These are phyloP conservation scores for Pyrocephalus nanus DNA, from an alignment of 2,797 vertebrate genomes.

Conservation along the genomic window DNA sequence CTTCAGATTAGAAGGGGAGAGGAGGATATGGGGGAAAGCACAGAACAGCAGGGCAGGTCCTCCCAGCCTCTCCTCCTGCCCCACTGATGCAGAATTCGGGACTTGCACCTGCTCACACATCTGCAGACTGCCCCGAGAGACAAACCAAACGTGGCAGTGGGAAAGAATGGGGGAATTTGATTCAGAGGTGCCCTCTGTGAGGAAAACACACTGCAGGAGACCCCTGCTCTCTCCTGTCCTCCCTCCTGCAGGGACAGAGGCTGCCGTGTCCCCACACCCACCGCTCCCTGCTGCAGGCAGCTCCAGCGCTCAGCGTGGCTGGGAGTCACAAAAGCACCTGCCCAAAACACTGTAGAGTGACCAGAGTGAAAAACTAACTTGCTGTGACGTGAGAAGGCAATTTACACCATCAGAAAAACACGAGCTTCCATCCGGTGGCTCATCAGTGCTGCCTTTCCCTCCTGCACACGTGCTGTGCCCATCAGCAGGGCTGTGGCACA, in stretches of 20 bases:
- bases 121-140: background rate
- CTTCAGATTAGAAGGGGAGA: background rate
- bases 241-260: background rate
- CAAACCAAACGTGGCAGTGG: background rate
- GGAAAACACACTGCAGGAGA: background rate
- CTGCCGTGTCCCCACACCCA: background rate
- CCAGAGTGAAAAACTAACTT: background rate
- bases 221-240: background rate
- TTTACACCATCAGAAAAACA: background rate
- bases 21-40: fast-evolving
- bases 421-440: background rate
- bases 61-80: background rate
- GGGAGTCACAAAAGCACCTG: background rate
- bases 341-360: background rate
- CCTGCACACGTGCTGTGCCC: background rate
- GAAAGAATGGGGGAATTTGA: background rate
- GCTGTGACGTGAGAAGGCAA: background rate
- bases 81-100: background rate
- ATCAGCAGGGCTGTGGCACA: fast-evolving
- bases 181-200: background rate
- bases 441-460: background rate
- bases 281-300: background rate
- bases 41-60: background rate
- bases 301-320: background rate
- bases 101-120: background rate